A percentile compares a stretch with the other conserved stretches of the same genome.
These are phyloP conservation scores for Prionace glauca DNA, from an alignment of 2,797 vertebrate species.

Conservation along the genomic window DNA sequence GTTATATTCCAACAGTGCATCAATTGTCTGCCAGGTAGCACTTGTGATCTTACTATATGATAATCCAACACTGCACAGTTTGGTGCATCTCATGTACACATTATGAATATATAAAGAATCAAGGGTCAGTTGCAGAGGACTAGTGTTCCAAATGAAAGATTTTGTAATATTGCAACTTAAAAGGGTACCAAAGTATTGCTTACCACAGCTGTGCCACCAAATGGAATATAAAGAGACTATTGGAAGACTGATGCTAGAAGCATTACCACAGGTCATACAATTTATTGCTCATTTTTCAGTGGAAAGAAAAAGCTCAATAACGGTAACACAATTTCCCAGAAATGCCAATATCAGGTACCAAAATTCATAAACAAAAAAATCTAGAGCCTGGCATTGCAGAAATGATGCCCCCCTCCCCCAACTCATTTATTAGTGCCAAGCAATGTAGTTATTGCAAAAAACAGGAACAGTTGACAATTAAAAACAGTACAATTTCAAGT, in stretches of 20 bases:
- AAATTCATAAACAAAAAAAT: constrained; percentile 22
- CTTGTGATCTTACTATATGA: no score
- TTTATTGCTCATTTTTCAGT: constrained; percentile 33
- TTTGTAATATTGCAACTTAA: background rate
- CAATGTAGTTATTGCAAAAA: constrained; percentile 35
- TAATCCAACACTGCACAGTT: no score
- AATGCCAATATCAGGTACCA: constrained; percentile 35
- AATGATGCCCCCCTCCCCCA: background rate
- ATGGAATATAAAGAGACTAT: constrained; percentile 28
- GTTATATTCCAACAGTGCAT: background rate
- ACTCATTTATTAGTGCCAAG: constrained; percentile 27
- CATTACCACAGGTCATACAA: constrained; percentile 34
- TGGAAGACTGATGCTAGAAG: constrained; percentile 36
- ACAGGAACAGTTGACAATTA: constrained; percentile 33
- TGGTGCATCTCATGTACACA: background rate
- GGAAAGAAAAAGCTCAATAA: constrained; percentile 27
- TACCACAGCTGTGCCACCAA: constrained; percentile 25
- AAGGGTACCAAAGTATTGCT: constrained; percentile 14
- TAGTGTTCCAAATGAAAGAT: background rate
- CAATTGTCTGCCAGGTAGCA: background rate
- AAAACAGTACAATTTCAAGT: constrained; percentile 32
- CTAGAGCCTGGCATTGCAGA: constrained; percentile 5
- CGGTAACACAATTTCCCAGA: constrained; percentile 28
- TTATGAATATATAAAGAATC: background rate
- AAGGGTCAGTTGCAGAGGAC: background rate